Base-by-base conservation (phyloP, 92 coral and sea anemone genomes). In the Palythoa caribaeorum region DNA sequence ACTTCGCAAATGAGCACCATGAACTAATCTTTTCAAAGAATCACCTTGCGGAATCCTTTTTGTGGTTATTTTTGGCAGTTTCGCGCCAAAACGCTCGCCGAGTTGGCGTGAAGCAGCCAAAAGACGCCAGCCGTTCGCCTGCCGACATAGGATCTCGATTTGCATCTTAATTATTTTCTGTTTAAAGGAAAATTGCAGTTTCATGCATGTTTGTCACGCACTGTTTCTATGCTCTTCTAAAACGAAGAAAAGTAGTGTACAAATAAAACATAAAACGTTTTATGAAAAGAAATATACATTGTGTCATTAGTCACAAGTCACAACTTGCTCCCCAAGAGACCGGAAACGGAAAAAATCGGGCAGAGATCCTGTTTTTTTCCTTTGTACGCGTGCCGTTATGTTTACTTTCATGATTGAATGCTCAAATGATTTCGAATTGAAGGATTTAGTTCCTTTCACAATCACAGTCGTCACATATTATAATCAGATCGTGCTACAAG, bases 61-160 rank as follows among this genome's bases (percentile, higher is more conserved):
- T 38, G 76, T 81, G 62, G 52, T 37, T 50, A 17, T 38, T 51
- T 62, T 57, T 54, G 37, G 73, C 62, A 81, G 63, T 66, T 81
- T 81, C 86, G 86, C 86, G 86, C 86, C 76, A 81, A 81, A 80
- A 81, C 73, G 39, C 60, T 76, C 76, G 86, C 86, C 44, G 54
- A 15, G 20, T 11, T 81, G 76, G 86, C 86, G 75, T 81, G 76
- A 66, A 77, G 12, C 65, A 16, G 73, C 3, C 35, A 19, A 70
- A 28, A 52, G 36, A 19, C 60, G 38, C 15, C 54, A 39, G 73
- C 48, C 69, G 73, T 57, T 81, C n/a, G 59, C 63, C 86, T 66
- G 86, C 71, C 62, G 66, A 65, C 47, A 66, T 44, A 47, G 53
- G 38, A 7, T 68, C 63, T 47, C 44, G 44, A 66, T 81, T 66